Evolutionary conservation across 1,140 invertebrate species (phyloP), one percentile per base, ranked within the genome.

Genomic region (Chionoecetes opilio): DNA sequence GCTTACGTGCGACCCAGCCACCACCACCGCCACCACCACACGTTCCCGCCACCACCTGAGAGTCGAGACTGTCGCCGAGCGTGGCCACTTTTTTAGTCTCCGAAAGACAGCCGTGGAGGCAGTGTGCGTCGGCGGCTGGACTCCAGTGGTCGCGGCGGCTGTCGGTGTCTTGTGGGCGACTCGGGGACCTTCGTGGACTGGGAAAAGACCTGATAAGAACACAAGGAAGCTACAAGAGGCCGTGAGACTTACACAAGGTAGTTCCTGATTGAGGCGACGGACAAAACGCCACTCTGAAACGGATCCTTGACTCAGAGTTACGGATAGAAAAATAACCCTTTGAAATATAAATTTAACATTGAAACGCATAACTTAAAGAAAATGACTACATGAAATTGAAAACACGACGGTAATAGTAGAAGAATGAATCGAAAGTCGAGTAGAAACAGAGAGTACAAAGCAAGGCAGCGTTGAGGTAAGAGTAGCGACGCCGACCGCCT

Each of bases 31-130:
- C 46, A 53, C 46, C 46, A 53, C 21, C 21, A 53, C 21, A n/a
- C n/a, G n/a, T 17, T 82, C 34, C 11, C 41, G 32, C 63, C 88
- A 53, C n/a, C 31, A 75, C 46, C 53, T 34, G 89, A 34, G 53
- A 53, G 9, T n/a, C 21, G 34, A 75, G 89, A 26, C 8, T 6
- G 53, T 91, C 46, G 31, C 89, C 32, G 32, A 21, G 11, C 46
- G 35, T 90, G 88, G 88, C 41, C 1, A 21, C 14, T 17, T 90
- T 46, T 46, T 75, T 75, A 91, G 89, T 91, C 89, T 91, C 89
- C 89, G 31, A 53, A 91, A 91, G 46, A 29, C 89, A 91, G 89
- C 53, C 89, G 89, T 91, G 89, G 89, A 75, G 89, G 89, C 46
- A 75, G 89, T 46, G 89, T 31, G 88, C 26, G 41, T 26, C 84